Evolutionary conservation across 2,797 vertebrate genomes (phyloP), one percentile per base, ranked within the genome.

Genomic region (Anas bahamensis): DNA sequence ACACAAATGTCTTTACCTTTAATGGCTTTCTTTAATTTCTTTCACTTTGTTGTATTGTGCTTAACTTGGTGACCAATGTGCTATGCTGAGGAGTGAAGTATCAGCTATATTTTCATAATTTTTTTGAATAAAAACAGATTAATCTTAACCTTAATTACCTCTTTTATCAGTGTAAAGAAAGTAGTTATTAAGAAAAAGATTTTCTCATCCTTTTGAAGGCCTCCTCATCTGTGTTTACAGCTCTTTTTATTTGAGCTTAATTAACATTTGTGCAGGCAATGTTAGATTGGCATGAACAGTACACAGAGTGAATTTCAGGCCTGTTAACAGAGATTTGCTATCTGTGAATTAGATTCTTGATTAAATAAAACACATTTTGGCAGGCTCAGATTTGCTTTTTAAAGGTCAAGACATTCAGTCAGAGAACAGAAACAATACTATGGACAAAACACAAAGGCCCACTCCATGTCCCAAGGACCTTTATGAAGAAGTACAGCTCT

Each of bases 291-390:
- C 76, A 89, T 24, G 57, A 82, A 31, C 50, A 60, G 33, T 10
- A 37, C 2, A 0, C 28, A 68, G 50, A 53, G 48, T 77, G 59
- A 86, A 86, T 66, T 66, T 83, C 1, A 3, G 76, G 80, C 64
- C 60, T 26, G 15, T 73, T 71, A 71, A 83, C 44, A 72, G 55
- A 85, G 69, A 86, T 55, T 88, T 50, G 55, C 39, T 85, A 18
- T 70, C 63, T 92, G 82, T 4, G 1, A 87, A 90, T 92, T 81
- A 60, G 33, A 64, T 68, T 73, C 77, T 65, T 79, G 84, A 82
- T 94, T 71, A 83, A 93, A 93, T 71, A 75, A 95, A 95, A 56
- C 33, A 42, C 48, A 86, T 74, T 95, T 86, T 86, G 73, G 74
- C 21, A 71, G 53, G 31, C 80, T 65, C 44, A 44, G 44, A 79